These are phyloP conservation scores for Actias luna DNA, from an alignment of 2,888 invertebrate genomes.

Conservation along the genomic window DNA sequence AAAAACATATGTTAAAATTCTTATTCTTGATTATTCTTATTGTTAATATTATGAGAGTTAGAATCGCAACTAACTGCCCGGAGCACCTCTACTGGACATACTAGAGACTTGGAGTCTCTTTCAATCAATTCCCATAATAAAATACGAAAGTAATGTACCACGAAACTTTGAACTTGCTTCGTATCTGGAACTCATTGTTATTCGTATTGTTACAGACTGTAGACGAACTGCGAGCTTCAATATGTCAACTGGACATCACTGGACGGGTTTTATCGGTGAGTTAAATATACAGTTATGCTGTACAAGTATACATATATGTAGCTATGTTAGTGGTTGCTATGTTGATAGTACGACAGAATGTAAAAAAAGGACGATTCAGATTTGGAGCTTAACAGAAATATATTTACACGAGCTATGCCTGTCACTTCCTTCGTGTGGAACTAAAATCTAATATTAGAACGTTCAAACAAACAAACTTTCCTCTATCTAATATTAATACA, in stretches of 20 bases:
- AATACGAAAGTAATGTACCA: neutral
- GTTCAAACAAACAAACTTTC: too few relatives aligned
- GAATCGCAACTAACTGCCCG: neutral
- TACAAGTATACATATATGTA: conserved; percentile 14
- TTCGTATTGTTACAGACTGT: conserved; percentile 16
- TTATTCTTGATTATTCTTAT: too few relatives aligned
- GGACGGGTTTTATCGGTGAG: conserved; percentile 58
- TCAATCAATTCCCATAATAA: neutral
- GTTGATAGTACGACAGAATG: neutral
- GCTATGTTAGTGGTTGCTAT: conserved; percentile 4
- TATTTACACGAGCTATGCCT: too few relatives aligned
- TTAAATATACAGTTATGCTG: conserved; percentile 24
- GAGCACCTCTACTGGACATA: neutral
- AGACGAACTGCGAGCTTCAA: conserved; percentile 11
- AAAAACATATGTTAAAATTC: too few relatives aligned
- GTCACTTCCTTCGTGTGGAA: too few relatives aligned
- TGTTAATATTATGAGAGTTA: too few relatives aligned
- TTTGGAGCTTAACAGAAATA: too few relatives aligned
- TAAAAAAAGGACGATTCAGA: too few relatives aligned
- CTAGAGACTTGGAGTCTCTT: neutral
- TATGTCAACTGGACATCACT: conserved; percentile 36
- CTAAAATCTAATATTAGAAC: too few relatives aligned
- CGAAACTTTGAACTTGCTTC: neutral
- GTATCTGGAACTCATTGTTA: neutral
- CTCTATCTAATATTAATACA: too few relatives aligned